These are phyloP conservation scores for Botia kubotai DNA, from an alignment of 2,797 vertebrate genomes.

Conservation along the genomic window DNA sequence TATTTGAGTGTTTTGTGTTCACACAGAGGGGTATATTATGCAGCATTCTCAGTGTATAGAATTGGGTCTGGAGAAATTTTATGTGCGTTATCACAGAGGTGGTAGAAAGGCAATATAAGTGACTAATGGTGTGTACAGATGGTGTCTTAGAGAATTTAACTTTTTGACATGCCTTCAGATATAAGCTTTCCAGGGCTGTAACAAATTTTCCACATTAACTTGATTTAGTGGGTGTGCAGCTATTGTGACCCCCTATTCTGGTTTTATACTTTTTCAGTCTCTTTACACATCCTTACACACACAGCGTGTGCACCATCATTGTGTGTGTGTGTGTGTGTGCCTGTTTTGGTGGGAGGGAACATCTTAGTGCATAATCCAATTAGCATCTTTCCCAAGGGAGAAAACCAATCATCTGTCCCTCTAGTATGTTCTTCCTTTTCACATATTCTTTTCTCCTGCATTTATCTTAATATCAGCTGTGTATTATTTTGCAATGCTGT, in stretches of 20 bases:
- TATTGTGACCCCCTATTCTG: conserved; percentile 5
- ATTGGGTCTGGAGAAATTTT: conserved; percentile 47
- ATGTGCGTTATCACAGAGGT: conserved; percentile 13
- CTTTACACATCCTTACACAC: not conserved
- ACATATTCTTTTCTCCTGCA: not conserved
- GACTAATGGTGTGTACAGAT: conserved; percentile 46
- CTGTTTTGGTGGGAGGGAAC: conserved; percentile 1
- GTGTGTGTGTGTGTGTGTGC: not conserved
- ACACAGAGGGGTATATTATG: not conserved
- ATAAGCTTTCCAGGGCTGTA: conserved; percentile 45
- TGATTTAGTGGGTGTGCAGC: conserved; percentile 57
- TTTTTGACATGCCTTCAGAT: conserved; percentile 43
- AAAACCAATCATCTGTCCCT: conserved; percentile 20
- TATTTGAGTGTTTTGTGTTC: conserved; percentile 17
- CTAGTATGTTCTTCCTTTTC: not conserved
- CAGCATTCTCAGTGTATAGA: conserved; percentile 16
- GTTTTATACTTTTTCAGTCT: conserved; percentile 9
- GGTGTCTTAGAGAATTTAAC: conserved; percentile 42
- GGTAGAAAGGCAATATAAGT: conserved; percentile 31
- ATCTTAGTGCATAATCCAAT: conserved; percentile 4
- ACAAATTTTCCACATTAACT: conserved; percentile 62
- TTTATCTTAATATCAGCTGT: conserved; percentile 23
- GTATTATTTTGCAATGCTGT: conserved; percentile 14
- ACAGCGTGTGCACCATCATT: no score
- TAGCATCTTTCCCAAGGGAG: not conserved